These are phyloP conservation scores for Sturmia bella DNA, from an alignment of 2,888 invertebrate species.

Conservation along the genomic window DNA sequence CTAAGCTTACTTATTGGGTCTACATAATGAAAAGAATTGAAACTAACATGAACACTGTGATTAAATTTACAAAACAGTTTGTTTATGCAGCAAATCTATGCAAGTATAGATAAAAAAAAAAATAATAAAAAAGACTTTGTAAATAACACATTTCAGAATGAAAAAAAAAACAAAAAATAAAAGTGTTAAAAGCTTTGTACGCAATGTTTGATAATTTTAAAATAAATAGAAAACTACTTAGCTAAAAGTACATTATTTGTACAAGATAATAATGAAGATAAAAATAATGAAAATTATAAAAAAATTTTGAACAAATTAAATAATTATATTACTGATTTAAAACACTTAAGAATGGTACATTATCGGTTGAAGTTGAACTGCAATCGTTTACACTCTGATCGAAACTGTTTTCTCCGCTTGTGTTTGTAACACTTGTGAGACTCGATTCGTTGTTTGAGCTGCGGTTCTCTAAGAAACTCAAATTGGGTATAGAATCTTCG, in stretches of 20 bases:
- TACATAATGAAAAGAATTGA: too few species aligned
- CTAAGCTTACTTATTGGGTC: too few species aligned
- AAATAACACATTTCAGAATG: too few species aligned
- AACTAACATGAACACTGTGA: too few species aligned
- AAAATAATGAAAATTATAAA: background rate
- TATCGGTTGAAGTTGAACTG: conserved; percentile 70
- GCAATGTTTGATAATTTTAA: conserved; percentile 5
- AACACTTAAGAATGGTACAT: conserved; percentile 60
- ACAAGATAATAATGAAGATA: background rate
- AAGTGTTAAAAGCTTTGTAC: conserved; percentile 31
- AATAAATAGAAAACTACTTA: background rate
- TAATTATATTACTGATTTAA: conserved; percentile 51
- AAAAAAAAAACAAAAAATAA: background rate
- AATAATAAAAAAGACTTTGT: too few species aligned
- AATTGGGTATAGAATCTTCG: conserved; percentile 76
- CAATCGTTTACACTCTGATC: conserved; percentile 78
- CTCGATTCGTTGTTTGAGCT: conserved; percentile 80
- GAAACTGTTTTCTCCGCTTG: conserved; percentile 81
- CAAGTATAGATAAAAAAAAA: too few species aligned
- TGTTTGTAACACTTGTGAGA: conserved; percentile 80
- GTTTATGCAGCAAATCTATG: too few species aligned
- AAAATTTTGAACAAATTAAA: too few species aligned
- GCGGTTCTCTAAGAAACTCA: conserved; percentile 78
- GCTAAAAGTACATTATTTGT: background rate
- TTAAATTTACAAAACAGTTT: too few species aligned